Evolutionary conservation across 1,140 invertebrate species (phyloP), one percentile per base, ranked within the genome.

Genomic region (Xylocopa sonorina): DNA sequence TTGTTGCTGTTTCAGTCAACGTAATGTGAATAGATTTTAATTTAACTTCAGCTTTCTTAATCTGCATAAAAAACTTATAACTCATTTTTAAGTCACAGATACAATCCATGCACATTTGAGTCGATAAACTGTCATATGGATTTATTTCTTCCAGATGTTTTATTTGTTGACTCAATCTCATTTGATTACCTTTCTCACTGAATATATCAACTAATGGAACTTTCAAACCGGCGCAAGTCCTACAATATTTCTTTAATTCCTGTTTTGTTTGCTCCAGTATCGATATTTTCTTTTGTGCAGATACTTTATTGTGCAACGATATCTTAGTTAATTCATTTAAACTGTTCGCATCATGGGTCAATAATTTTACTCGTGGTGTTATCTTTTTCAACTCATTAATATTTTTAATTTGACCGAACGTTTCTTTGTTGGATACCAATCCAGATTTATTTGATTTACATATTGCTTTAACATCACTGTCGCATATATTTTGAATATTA

Each of bases 71-170:
- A 88, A 93, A 92, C 78, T 92, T 92, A 66, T 92, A 92, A 82
- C 92, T 92, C 89, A 92, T 92, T 84, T 91, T 92, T 12, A 93
- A 80, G 80, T 93, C 92, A 50, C 90, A 92, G 16, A 93, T 92
- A 63, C 92, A 93, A 41, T 92, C 92, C 91, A 93, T 92, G 50
- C 92, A 93, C 88, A 93, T 92, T 80, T 92, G 90, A 27, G 92
- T 93, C 0, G 91, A 89, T 14, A 92, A 80, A 58, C 88, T 91
- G 51, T 92, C 88, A 21, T 87, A 58, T 27, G 88, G 71, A 79
- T 88, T 79, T 34, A 93, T 92, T 10, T 91, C 80, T 66, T 92
- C 90, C 10, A 93, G 79, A 73, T 93, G 92, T 81, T 89, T 88
- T 60, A 93, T 91, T 74, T 93, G 92, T 53, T 92, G 91, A 53